These are phyloP conservation scores for Strix occidentalis DNA, from an alignment of 2,797 vertebrate genomes.

Conservation along the genomic window DNA sequence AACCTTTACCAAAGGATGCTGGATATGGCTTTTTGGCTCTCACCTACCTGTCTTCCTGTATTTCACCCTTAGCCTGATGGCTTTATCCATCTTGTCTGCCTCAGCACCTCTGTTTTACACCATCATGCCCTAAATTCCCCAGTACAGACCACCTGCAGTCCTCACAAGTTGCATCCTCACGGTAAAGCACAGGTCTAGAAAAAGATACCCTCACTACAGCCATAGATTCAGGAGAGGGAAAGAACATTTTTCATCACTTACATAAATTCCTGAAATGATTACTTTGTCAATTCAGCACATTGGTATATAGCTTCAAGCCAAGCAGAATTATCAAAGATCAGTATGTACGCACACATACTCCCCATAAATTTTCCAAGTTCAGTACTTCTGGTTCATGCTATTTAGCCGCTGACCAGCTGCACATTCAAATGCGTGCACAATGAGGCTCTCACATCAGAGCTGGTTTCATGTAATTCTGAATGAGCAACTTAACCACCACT, in stretches of 20 bases:
- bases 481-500: background rate
- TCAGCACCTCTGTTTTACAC: background rate
- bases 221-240: background rate
- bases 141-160: background rate
- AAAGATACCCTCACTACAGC: background rate
- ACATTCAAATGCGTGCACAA: fast-evolving
- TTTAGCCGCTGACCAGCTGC: background rate
- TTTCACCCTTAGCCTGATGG: background rate
- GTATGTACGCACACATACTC: fast-evolving
- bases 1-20: background rate
- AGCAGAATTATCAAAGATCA: background rate
- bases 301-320: background rate
- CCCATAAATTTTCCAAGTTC: background rate
- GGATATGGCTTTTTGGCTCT: background rate
- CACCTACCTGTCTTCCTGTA: background rate
- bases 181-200: background rate
- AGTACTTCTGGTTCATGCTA: background rate
- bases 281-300: background rate
- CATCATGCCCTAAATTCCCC: background rate
- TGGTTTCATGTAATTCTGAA: background rate
- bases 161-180: background rate
- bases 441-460: background rate
- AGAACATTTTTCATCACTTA: background rate
- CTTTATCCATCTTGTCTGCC: background rate
- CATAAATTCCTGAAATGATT: background rate